Base-by-base conservation (phyloP, 2,797 vertebrate species). In the Crypturellus tataupa region DNA sequence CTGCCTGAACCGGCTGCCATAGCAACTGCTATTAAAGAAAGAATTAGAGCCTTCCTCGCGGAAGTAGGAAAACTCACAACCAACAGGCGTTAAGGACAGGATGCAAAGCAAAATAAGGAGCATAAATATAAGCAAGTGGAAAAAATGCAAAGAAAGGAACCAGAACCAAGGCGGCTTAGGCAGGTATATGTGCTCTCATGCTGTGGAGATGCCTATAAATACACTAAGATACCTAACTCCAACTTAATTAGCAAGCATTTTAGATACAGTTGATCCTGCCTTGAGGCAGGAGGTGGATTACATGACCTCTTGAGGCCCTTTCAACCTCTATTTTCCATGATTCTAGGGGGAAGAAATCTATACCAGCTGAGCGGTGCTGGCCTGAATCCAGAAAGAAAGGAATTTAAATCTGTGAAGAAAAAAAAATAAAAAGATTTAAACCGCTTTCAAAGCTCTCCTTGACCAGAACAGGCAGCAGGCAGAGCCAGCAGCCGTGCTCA, bases 181-280 rank as follows among this genome's bases (percentile, higher is more conserved):
- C 92, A 95, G 88, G 90, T 90, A 80, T 35, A 59, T 23, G 53
- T 15, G 51, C 73, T 55, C 53, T 67, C n/a, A 5, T 56, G 72
- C 7, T 65, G 73, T 35, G 12, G 63, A 89, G 73, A 27, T 85
- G 63, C 70, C 94, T 97, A 96, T 94, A 95, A 94, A 97, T 95
- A 95, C 83, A 80, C 73, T 14, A 33, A 88, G 95, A 96, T 35
- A 96, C 89, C 91, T 65, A 94, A 96, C 91, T 63, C 93, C 89
- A 91, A 65, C 85, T 91, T 94, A 93, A 95, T 93, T 94, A 96
- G 85, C 91, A 96, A 92, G 93, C 89, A 85, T 92, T 97, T 94
- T 94, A 96, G 95, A 93, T 95, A 94, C 80, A 94, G 96, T 94
- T 93, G 95, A 96, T 96, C 95, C 94, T 91, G 94, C 87, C 91